Evolutionary conservation across 2,797 vertebrate species (phyloP), one percentile per base, ranked within the genome.

Genomic region (Labroides dimidiatus): DNA sequence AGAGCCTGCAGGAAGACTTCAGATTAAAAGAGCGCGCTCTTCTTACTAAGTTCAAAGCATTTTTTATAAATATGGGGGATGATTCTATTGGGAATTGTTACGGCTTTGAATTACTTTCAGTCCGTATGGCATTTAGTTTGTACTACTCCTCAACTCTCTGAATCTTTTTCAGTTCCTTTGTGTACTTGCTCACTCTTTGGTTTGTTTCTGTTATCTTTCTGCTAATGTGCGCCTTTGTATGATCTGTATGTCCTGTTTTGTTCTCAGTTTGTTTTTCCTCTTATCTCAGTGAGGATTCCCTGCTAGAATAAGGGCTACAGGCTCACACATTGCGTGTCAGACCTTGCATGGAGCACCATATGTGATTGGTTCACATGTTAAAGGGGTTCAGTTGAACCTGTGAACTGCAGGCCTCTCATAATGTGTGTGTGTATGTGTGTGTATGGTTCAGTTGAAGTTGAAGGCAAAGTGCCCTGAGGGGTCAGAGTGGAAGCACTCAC

Each of bases 81-180:
- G 51, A 75, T 75, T 86, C 83, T 52, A 2, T 36, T 64, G 87
- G 90, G 88, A 85, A 65, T 72, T 70, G 81, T 84, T 81, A 75
- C 58, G 63, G 67, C 80, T 88, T 87, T 88, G 85, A 87, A 84
- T 88, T 83, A 71, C 65, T 76, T 83, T 82, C 72, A 80, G 54
- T 82, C 73, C 74, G 75, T 82, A 44, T 76, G 69, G 43, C 66
- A 65, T 86, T 84, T 75, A 69, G 75, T 80, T 61, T 67, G 37
- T 44, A 48, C 48, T 14, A 8, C 44, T 52, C 51, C 55, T 30
- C 30, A 7, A 50, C 55, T 58, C 53, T 47, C 52, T 67, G 41
- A 73, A n/a, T n/a, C 51, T 14, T 59, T 69, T 23, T 33, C 30
- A 33, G 30, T 9, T 33, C 24, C 6, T 27, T 27, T 6, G 30